Base-by-base conservation (phyloP, 2,113 vertebrate species). In the Fregata magnificens region DNA sequence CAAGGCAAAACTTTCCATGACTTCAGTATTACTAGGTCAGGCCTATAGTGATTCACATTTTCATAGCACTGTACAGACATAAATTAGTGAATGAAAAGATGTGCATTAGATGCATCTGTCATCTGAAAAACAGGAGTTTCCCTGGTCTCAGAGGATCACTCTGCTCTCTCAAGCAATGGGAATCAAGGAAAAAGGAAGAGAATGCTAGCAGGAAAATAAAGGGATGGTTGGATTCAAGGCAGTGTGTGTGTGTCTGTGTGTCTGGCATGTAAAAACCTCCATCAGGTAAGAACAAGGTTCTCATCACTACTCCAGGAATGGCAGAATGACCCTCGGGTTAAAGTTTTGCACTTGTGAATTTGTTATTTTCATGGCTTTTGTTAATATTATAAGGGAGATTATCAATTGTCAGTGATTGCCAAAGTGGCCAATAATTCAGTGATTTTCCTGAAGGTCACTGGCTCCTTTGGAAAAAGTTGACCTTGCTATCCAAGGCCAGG, bases 301-400 rank as follows among this genome's bases (percentile, higher is more conserved):
- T 94, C 45, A 45, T 89, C 49, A 5, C 69, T 81, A 66, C n/a
- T 90, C 76, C 82, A 88, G 47, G 47, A 73, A 89, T 80, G 73
- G 70, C 87, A 94, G 76, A 95, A 94, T 61, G 79, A 90, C 59
- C 67, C 83, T 55, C n/a, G 56, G 61, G 58, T 88, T 94, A 63
- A 90, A 91, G 81, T 86, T 96, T 96, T 96, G 95, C 94, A 95
- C 92, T 95, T 97, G 95, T 97, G 95, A 91, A 95, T 92, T 88
- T 40, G 73, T 74, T 76, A 82, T 91, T 93, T 93, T 93, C 94
- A 97, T 97, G 95, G 95, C 93, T 96, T 97, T 96, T 92, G 56
- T 83, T 52, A 83, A 74, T 62, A 66, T 62, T 65, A 32, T 50
- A 73, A 70, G 76, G 95, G 95, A 88, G 45, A 93, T 93, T 63